These are phyloP conservation scores for Patella ulyssiponensis DNA, from an alignment of 2,888 invertebrate species.

Conservation along the genomic window DNA sequence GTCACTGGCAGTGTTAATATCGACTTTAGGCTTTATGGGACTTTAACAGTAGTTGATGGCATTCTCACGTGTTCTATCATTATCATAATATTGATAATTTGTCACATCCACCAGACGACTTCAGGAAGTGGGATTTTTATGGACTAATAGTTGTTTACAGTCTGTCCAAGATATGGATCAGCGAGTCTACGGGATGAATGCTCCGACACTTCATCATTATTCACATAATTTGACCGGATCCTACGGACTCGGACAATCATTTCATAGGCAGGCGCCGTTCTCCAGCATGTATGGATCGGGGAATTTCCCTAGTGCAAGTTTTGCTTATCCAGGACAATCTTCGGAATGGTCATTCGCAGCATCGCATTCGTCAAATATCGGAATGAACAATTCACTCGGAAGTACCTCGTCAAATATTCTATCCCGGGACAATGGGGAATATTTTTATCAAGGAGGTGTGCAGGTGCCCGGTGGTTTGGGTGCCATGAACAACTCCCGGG, in stretches of 20 bases:
- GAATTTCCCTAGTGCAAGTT: constrained; percentile 28
- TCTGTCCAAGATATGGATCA: constrained; percentile 41
- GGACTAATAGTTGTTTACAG: no score
- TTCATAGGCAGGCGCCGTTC: constrained; percentile 34
- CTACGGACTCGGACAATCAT: constrained; percentile 35
- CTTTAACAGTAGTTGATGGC: not conserved
- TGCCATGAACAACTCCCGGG: constrained; percentile 21
- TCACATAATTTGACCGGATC: constrained; percentile 37
- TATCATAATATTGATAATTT: no score
- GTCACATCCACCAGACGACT: no score
- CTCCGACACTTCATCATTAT: constrained; percentile 52
- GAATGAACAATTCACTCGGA: constrained; percentile 24
- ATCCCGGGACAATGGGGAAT: constrained; percentile 21
- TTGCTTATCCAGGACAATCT: constrained; percentile 34
- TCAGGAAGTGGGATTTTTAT: no score
- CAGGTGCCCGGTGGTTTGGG: constrained; percentile 22
- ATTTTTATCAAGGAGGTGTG: constrained; percentile 29
- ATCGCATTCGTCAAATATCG: constrained; percentile 23
- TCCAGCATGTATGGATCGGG: constrained; percentile 35
- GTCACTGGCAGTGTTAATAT: constrained; percentile 7
- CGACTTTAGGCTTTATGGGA: not conserved
- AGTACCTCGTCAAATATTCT: constrained; percentile 22
- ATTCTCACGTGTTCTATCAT: not conserved
- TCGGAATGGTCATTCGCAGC: constrained; percentile 31
- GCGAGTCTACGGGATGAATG: constrained; percentile 50